These are phyloP conservation scores for Strigamia maritima DNA, from an alignment of 2,888 invertebrate species.

Conservation along the genomic window DNA sequence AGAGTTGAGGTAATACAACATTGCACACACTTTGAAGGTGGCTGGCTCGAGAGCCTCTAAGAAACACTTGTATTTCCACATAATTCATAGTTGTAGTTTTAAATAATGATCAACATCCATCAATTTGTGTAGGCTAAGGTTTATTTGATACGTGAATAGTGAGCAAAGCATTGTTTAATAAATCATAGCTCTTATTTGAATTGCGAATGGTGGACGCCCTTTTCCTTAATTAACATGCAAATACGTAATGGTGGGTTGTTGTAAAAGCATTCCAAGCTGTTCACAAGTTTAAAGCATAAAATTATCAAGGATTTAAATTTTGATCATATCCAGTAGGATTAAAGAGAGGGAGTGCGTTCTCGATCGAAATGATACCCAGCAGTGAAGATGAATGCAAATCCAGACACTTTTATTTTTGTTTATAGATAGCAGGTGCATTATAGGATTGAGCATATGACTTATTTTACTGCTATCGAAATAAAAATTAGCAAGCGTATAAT, in stretches of 20 bases:
- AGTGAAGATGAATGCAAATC: constrained; percentile 19
- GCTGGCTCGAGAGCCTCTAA: not conserved
- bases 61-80: not conserved
- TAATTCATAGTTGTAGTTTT: not conserved
- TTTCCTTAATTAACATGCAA: constrained; percentile 34
- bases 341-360: not conserved
- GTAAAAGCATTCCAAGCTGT: constrained; percentile 30
- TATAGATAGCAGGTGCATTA: constrained; percentile 20
- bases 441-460: constrained; percentile 12
- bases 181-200: constrained; percentile 29
- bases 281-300: constrained; percentile 7
- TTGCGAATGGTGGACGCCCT: constrained; percentile 34
- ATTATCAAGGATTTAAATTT: constrained; percentile 34
- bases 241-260: constrained; percentile 24
- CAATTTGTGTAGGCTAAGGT: not conserved
- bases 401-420: not conserved
- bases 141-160: not conserved
- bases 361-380: not conserved
- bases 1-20: not conserved
- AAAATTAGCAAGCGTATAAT: not conserved
- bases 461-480: not conserved
- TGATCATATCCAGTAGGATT: constrained; percentile 26
- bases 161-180: not conserved
- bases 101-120: constrained; percentile 2
- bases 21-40: not conserved